Evolutionary conservation across 2,797 vertebrate genomes (phyloP).

Genomic region (Myiotriccus ornatus): DNA sequence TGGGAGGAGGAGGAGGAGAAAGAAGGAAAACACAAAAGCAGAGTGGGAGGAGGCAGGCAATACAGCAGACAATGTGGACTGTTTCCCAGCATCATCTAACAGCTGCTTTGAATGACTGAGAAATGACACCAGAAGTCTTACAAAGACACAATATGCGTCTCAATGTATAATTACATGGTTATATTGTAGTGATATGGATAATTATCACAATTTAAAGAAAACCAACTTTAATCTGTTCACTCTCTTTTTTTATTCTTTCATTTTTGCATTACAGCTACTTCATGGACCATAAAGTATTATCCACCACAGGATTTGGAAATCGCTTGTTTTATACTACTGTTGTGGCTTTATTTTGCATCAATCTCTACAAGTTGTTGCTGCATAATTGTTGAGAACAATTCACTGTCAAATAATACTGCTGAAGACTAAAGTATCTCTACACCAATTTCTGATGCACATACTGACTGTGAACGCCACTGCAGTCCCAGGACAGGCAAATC

Average conservation of each 20-base stretch:
- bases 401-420: neutral
- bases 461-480: rapidly evolving
- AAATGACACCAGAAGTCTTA: neutral
- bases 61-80: neutral
- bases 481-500: neutral
- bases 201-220: neutral
- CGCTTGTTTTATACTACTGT: neutral
- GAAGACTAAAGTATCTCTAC: neutral
- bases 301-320: neutral
- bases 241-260: neutral
- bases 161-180: neutral
- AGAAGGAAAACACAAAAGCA: neutral
- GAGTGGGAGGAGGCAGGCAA: neutral
- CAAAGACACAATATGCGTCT: neutral
- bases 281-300: neutral
- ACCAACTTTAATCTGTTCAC: neutral
- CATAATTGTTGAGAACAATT: neutral
- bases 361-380: neutral
- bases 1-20: neutral
- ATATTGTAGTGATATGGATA: neutral
- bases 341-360: neutral
- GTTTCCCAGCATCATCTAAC: neutral
- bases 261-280: neutral
- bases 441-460: neutral
- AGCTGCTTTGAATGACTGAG: neutral